Conservation (phyloP, 1,140 invertebrate genomes). For the Antheraea pernyi region DNA sequence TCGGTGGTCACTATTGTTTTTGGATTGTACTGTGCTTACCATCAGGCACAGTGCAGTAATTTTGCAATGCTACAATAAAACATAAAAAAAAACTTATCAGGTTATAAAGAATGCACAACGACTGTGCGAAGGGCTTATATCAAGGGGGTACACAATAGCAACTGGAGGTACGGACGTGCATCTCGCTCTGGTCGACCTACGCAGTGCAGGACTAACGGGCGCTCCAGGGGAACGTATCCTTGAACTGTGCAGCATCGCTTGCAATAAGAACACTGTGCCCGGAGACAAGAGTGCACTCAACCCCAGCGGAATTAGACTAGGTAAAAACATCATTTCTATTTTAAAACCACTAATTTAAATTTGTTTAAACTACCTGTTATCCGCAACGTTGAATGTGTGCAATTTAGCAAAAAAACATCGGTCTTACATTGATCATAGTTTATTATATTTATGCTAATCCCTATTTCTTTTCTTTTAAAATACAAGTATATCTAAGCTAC, state of each 20-base stretch:
- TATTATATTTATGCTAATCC: no score
- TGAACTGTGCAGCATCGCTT: constrained; percentile 95
- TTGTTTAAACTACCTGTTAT: no score
- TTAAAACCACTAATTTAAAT: no score
- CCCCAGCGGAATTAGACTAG: constrained; percentile 95
- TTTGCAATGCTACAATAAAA: no score
- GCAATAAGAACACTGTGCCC: constrained; percentile 98
- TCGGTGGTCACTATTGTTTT: no score
- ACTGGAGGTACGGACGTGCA: constrained; percentile 94
- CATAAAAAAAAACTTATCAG: constrained; percentile 62
- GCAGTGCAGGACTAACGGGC: constrained; percentile 88
- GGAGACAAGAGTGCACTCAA: constrained; percentile 97
- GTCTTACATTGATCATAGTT: no score
- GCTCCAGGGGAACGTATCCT: constrained; percentile 92
- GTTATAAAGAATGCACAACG: constrained; percentile 89
- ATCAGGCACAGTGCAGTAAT: no score
- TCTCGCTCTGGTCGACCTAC: constrained; percentile 89
- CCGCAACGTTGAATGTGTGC: no score
- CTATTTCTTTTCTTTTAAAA: no score
- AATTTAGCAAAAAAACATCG: no score
- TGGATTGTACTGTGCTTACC: no score
- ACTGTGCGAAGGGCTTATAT: constrained; percentile 82
- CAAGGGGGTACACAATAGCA: constrained; percentile 86
- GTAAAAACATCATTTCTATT: constrained; percentile 37
- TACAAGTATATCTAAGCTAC: no score